Evolutionary conservation across 2,888 invertebrate genomes (phyloP).

Genomic region (Antitype chi): DNA sequence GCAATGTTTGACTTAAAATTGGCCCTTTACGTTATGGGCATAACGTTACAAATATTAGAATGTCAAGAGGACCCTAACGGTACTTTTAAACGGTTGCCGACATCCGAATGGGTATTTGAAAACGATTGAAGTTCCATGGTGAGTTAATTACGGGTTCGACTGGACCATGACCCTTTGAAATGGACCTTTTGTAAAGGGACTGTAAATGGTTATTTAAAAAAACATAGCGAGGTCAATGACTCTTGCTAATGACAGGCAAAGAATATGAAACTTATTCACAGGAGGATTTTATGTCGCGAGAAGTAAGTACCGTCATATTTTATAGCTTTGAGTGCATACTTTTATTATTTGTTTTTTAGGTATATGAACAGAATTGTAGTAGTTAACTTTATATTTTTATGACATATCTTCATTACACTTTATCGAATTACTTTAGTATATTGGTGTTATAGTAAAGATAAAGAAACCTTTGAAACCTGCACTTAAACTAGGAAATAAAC

Average conservation of each 20-base stretch:
- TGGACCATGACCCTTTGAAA: conserved; percentile 79
- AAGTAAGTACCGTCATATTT: conserved; percentile 53
- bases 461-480: background rate
- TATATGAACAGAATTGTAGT: conserved; percentile 12
- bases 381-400: conserved; percentile 2
- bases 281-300: conserved; percentile 56
- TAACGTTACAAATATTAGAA: conserved; percentile 51
- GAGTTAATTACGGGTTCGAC: conserved; percentile 86
- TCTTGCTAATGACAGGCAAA: conserved; percentile 70
- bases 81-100: conserved; percentile 63
- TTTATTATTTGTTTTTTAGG: conserved; percentile 18
- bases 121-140: conserved; percentile 80
- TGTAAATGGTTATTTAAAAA: conserved; percentile 74
- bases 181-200: conserved; percentile 76
- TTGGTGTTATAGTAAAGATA: background rate
- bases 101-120: conserved; percentile 72
- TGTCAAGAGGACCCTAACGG: conserved; percentile 60
- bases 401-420: conserved; percentile 3
- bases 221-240: conserved; percentile 77
- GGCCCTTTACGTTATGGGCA: conserved; percentile 12
- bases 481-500: conserved; percentile 3
- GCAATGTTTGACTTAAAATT: conserved; percentile 35
- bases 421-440: background rate
- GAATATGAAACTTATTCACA: conserved; percentile 64
- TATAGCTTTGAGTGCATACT: conserved; percentile 26